Conservation (phyloP, 1,140 invertebrate species). For the Phymastichus coffea region DNA sequence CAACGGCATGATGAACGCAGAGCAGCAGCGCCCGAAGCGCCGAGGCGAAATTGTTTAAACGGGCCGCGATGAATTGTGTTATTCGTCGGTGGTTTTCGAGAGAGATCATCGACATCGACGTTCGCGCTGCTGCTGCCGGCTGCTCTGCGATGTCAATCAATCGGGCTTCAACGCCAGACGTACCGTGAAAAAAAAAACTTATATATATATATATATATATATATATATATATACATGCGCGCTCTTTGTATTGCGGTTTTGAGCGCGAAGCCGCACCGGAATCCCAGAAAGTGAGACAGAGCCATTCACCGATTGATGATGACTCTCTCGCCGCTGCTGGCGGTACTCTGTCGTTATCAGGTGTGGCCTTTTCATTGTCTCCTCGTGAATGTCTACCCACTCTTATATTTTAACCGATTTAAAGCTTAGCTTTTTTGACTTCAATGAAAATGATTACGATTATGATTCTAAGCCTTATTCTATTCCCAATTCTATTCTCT, state of each 20-base stretch:
- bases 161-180: conserved; percentile 8
- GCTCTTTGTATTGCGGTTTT: background rate
- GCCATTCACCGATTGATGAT: background rate
- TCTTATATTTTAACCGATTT: no score
- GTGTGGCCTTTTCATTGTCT: no score
- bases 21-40: no score
- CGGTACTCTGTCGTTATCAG: no score
- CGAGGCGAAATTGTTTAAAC: conserved; percentile 15
- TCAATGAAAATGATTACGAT: no score
- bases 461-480: no score
- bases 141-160: conserved; percentile 11
- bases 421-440: no score
- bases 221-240: background rate
- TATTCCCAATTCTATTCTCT: no score
- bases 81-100: background rate
- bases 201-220: background rate
- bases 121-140: background rate
- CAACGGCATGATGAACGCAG: no score
- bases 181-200: background rate
- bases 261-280: no score
- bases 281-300: background rate
- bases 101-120: background rate
- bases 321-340: no score
- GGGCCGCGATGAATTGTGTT: background rate
- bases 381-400: no score